Evolutionary conservation across 2,113 vertebrate species (phyloP).

Genomic region (Azemiops feae): DNA sequence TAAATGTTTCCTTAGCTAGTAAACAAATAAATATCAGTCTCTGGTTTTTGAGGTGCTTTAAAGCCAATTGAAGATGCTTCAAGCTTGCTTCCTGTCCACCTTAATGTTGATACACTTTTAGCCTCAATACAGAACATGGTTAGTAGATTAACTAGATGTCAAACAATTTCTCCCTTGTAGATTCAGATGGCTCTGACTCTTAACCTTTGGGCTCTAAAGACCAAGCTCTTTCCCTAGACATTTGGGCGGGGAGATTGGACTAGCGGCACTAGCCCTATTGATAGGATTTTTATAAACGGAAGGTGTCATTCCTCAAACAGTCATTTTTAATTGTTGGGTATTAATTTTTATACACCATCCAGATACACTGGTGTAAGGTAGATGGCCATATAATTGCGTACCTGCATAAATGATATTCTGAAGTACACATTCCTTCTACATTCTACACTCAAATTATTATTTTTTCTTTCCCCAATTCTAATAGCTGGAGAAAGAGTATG

Average conservation of each 20-base stretch:
- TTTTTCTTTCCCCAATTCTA: background rate
- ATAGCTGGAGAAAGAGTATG: constrained; percentile 94
- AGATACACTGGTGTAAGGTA: background rate
- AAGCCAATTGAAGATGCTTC: background rate
- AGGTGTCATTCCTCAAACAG: background rate
- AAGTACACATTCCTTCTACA: background rate
- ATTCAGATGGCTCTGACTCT: background rate
- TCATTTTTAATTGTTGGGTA: background rate
- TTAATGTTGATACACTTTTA: background rate
- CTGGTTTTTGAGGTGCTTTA: background rate
- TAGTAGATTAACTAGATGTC: background rate
- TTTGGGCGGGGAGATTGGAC: background rate
- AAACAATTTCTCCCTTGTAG: background rate
- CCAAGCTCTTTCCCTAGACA: too few relatives aligned
- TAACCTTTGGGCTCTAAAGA: background rate
- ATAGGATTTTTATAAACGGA: background rate
- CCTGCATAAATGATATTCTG: rapidly evolving
- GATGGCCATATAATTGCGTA: background rate
- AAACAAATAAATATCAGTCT: background rate
- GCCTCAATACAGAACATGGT: background rate
- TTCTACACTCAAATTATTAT: background rate
- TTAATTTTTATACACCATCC: background rate
- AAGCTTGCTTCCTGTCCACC: background rate
- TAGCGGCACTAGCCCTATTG: background rate
- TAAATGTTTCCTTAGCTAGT: background rate